phyloP scores from a whole-genome alignment of 37 sponge, comb jelly and placozoan species.

The Haliclona indistincta region DNA sequence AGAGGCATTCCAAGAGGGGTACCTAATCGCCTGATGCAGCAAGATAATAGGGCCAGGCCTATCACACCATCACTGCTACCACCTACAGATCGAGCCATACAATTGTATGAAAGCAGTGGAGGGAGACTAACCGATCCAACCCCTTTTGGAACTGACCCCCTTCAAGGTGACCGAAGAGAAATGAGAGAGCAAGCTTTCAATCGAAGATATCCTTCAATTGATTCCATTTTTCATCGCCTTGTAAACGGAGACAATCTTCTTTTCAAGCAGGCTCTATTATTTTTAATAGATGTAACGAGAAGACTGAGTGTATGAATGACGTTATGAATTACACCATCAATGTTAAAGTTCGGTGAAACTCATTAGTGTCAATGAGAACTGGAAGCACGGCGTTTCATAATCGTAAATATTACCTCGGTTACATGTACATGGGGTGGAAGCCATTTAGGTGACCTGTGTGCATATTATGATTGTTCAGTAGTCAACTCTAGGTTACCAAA shows the following conservation, averaged over 20 bases:
- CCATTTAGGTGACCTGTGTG: no score
- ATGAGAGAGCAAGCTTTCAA: background rate
- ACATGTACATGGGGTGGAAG: no score
- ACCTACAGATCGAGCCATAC: background rate
- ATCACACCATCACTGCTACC: background rate
- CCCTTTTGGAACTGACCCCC: background rate
- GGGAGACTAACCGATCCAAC: constrained; percentile 1
- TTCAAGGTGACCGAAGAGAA: background rate
- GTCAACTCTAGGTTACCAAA: no score
- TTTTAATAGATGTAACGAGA: background rate
- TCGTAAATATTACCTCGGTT: no score
- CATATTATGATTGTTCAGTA: no score
- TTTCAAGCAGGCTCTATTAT: constrained; percentile 11
- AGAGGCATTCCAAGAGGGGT: no score
- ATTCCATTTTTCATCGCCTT: background rate
- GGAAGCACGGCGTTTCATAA: no score
- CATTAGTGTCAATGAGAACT: no score
- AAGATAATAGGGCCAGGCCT: background rate
- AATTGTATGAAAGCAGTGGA: background rate
- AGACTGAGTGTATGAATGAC: no score
- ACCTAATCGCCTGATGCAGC: background rate
- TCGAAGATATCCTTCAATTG: background rate
- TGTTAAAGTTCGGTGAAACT: no score
- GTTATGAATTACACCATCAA: no score
- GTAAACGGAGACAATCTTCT: background rate